phyloP scores from a whole-genome alignment of 2,113 vertebrate genomes.

The Prinia subflava region DNA sequence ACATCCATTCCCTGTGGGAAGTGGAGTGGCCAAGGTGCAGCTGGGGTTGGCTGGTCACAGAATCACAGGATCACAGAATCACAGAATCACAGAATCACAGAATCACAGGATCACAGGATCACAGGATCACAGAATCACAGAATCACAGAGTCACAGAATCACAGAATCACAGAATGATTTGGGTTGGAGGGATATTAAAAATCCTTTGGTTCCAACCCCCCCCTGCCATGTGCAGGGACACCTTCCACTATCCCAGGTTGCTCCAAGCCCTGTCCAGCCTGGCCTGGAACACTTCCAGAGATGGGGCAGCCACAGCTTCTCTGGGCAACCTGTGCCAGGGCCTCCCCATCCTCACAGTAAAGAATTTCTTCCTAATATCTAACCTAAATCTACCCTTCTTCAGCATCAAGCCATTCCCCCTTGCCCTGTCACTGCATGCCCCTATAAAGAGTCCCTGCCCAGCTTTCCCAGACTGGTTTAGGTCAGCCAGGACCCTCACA shows the following conservation, averaged over 20 bases:
- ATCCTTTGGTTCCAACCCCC: not conserved
- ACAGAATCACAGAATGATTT: not conserved
- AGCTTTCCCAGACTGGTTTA: not conserved
- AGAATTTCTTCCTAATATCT: not conserved
- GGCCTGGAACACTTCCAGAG: not conserved
- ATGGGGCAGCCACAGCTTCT: not conserved
- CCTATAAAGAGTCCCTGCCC: too few species aligned
- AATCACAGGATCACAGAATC: too few species aligned
- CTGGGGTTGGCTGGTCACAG: accelerated
- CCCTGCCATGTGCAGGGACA: too few species aligned
- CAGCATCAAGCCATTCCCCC: not conserved
- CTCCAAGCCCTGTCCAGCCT: accelerated
- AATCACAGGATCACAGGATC: too few species aligned
- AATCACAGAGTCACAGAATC: too few species aligned
- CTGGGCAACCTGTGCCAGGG: not conserved
- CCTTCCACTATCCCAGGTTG: not conserved
- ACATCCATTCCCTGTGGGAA: not conserved
- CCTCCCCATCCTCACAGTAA: not conserved
- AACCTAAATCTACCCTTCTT: not conserved
- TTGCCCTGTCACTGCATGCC: not conserved
- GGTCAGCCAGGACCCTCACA: accelerated
- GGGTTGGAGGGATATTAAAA: not conserved
- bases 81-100: too few species aligned
- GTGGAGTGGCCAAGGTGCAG: not conserved
- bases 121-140: too few species aligned